Evolutionary conservation across 2,888 invertebrate species (phyloP), one percentile per base, ranked within the genome.

Genomic region (Sphaerophoria rueppellii): DNA sequence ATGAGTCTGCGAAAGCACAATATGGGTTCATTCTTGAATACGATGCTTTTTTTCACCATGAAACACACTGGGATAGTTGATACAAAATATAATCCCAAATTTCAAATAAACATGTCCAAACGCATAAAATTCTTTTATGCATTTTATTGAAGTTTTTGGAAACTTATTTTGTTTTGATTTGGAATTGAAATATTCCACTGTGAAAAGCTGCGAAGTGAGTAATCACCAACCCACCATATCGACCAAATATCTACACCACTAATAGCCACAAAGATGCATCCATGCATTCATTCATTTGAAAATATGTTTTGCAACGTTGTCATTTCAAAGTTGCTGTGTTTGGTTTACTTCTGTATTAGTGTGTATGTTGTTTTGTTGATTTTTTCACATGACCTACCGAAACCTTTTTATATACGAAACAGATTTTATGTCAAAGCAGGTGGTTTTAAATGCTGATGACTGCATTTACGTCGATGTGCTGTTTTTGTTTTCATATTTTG

Each of bases 241-340:
- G 65, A 50, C 40, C 37, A 52, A 72, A 79, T 79, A 37, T 4
- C 14, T 58, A 54, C 57, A 60, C 78, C 34, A 63, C 63, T 70
- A 73, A 46, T 50, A 50, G 40, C 54, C 55, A 50, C 65, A 50
- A 60, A 58, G 52, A 70, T 65, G 58, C 65, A 65, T 79, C 69
- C 74, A 79, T 58, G 37, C 69, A 82, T 76, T 77, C 82, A 61
- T 74, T 73, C 54, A 79, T 60, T 65, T 54, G 57, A 61, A 69
- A 78, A 63, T 78, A 63, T 73, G 67, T 78, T 78, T 74, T 63
- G 79, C 58, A 82, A 78, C 65, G 79, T 71, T 82, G 82, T 82
- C 79, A 74, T 77, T 63, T 82, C 55, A 40, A 67, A 77, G 61
- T 50, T 58, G 14, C 65, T 71, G 43, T 50, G 16, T 37, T 54